These are phyloP conservation scores for Adoxophyes honmai DNA, from an alignment of 1,140 invertebrate species.

Conservation along the genomic window DNA sequence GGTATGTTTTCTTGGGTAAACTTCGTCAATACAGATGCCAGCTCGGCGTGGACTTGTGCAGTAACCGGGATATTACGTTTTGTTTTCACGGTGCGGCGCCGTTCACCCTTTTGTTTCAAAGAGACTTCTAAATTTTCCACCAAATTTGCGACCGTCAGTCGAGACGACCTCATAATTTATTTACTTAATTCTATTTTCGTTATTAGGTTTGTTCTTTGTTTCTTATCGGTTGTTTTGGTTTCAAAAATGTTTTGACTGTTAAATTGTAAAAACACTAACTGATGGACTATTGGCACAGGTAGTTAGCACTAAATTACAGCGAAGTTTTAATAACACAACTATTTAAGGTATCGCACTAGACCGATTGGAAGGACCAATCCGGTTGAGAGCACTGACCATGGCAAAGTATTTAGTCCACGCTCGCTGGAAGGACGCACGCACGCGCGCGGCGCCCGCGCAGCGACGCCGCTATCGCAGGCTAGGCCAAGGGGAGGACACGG, in stretches of 20 bases:
- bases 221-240: background rate
- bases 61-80: background rate
- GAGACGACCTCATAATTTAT: conserved; percentile 1
- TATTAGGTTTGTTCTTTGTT: conserved; percentile 25
- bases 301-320: conserved; percentile 35
- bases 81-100: conserved; percentile 46
- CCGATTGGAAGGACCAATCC: conserved; percentile 13
- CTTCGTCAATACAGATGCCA: background rate
- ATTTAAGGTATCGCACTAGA: conserved; percentile 9
- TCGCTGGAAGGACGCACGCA: background rate
- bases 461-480: conserved; percentile 26
- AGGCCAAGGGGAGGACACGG: conserved; percentile 33
- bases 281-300: conserved; percentile 44
- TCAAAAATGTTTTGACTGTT: background rate
- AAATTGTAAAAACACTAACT: conserved; percentile 32
- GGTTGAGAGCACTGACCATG: background rate
- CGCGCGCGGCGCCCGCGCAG: background rate
- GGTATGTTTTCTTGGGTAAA: no score
- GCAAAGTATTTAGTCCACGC: conserved; percentile 3
- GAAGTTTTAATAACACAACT: conserved; percentile 15
- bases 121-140: background rate
- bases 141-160: background rate
- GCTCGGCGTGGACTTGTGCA: conserved; percentile 5
- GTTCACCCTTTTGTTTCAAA: conserved; percentile 26
- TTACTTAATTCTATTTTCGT: conserved; percentile 21